Conservation (phyloP, 23 tunicate genomes). For the Clavelina lepadiformis region DNA sequence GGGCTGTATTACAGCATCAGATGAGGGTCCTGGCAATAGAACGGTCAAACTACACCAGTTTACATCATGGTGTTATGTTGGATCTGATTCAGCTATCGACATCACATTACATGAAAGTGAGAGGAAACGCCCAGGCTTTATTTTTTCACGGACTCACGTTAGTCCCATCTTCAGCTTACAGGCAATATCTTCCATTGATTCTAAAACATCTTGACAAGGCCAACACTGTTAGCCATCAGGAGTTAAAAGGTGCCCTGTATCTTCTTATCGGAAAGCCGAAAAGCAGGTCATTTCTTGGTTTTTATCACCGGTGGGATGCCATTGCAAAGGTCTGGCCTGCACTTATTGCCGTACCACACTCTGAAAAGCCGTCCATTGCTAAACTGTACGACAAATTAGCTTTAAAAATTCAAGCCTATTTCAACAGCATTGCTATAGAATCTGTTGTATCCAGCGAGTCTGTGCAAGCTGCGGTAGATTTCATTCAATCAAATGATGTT, state of each 20-base stretch:
- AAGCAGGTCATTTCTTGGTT: slow-evolving; percentile 31
- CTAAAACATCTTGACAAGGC: slow-evolving; percentile 45
- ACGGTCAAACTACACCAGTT: slow-evolving; percentile 38
- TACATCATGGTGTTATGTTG: slow-evolving; percentile 62
- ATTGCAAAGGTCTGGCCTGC: slow-evolving; percentile 81
- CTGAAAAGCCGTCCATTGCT: slow-evolving; percentile 79
- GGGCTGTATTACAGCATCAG: slow-evolving; percentile 56
- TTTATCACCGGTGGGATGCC: slow-evolving; percentile 63
- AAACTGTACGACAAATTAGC: slow-evolving; percentile 56
- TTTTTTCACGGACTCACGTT: slow-evolving; percentile 66
- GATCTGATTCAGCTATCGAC: slow-evolving; percentile 63
- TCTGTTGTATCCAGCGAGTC: slow-evolving; percentile 11
- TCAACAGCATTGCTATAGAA: slow-evolving; percentile 47
- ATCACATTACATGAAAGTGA: slow-evolving; percentile 82
- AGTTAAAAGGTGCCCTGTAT: slow-evolving; percentile 76
- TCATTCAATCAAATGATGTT: slow-evolving; percentile 7
- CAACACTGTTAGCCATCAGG: slow-evolving; percentile 31
- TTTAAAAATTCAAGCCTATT: slow-evolving; percentile 41
- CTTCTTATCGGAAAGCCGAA: slow-evolving; percentile 60
- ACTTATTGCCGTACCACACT: slow-evolving; percentile 51
- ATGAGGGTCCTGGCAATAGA: slow-evolving; percentile 49
- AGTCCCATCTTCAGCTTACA: slow-evolving; percentile 43
- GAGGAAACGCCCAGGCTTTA: slow-evolving; percentile 57
- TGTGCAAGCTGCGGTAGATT: slow-evolving; percentile 22
- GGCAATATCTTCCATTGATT: slow-evolving; percentile 65